Base-by-base conservation (phyloP, 2,113 vertebrate genomes). In the Ploceus nigricollis region DNA sequence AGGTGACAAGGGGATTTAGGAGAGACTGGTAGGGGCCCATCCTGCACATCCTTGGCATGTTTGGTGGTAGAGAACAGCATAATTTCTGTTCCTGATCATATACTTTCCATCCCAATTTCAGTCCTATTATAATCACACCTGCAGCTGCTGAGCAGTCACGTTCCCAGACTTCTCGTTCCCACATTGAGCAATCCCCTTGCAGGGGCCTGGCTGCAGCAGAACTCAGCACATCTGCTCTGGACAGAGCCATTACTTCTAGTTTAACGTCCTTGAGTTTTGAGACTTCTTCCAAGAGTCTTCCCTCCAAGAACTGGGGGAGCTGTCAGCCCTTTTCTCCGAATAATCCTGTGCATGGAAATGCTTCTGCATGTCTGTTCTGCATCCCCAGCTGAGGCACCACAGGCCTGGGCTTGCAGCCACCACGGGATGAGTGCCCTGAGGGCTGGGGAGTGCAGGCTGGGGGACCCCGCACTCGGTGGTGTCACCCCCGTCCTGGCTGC, bases 71-170 rank as follows among this genome's bases (percentile, higher is more conserved):
- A 23, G 12, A 13, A n/a, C 7, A 4, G 45, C 25, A 21, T 60
- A 5, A 61, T 30, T 93, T 76, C 69, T 84, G 21, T 85, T 91
- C 53, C 48, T 4, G 3, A n/a, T 53, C 4, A 6, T 81, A 77
- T 20, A 11, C 37, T 93, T 91, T 72, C 64, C 78, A 54, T 72
- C 65, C 45, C 27, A 6, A 0, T 91, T 91, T 53, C 82, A 53
- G 33, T 69, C 37, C 81, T 69, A 0, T 76, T 87, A 11, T 1
- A 25, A 37, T 51, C 56, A 21, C 76, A 83, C 68, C 68, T 86
- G 60, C 69, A 58, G 42, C 61, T 2, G 8, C 61, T 2, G 0
- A 60, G 73, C 64, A 19, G 25, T 35, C 23, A 4, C 1, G 0
- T 90, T 90, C 82, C 82, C 1, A 15, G 75, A 4, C 23, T 87